Evolutionary conservation across 2,797 vertebrate species (phyloP).

Genomic region (Anableps anableps): DNA sequence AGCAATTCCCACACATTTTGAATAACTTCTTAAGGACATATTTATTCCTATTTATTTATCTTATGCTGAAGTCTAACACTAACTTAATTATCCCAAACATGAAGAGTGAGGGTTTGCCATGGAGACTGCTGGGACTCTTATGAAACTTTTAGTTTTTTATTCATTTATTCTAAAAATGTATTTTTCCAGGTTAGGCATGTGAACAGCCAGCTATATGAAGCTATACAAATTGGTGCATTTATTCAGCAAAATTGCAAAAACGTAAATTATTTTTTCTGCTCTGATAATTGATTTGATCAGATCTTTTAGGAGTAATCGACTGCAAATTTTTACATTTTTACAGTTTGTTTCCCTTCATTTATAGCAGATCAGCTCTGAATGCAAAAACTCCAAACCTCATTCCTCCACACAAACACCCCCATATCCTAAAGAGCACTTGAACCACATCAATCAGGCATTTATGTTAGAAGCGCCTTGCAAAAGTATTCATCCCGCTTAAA

Average conservation of each 20-base stretch:
- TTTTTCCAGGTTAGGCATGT: constrained; percentile 36
- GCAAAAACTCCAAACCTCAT: not conserved
- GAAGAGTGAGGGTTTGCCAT: constrained; percentile 33
- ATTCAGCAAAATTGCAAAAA: constrained; percentile 5
- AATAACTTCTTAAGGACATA: constrained; percentile 53
- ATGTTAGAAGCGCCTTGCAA: not conserved
- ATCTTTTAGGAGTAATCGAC: not conserved
- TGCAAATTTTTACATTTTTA: not conserved
- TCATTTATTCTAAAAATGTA: constrained; percentile 57
- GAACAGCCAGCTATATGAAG: constrained; percentile 12
- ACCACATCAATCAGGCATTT: constrained; percentile 13
- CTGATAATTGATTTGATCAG: not conserved
- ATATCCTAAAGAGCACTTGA: constrained; percentile 30
- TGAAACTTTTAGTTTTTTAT: constrained; percentile 45
- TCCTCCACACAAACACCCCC: not conserved
- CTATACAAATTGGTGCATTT: constrained; percentile 5
- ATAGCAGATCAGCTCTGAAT: not conserved
- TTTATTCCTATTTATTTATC: constrained; percentile 73
- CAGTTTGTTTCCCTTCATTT: not conserved
- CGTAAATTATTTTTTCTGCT: not conserved
- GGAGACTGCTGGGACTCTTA: constrained; percentile 47
- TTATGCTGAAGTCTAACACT: constrained; percentile 41
- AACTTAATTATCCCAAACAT: constrained; percentile 49
- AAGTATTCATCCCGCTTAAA: not conserved
- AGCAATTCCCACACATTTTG: constrained; percentile 20